These are phyloP conservation scores for Bostrychus sinensis DNA, from an alignment of 2,113 vertebrate genomes.

Conservation along the genomic window DNA sequence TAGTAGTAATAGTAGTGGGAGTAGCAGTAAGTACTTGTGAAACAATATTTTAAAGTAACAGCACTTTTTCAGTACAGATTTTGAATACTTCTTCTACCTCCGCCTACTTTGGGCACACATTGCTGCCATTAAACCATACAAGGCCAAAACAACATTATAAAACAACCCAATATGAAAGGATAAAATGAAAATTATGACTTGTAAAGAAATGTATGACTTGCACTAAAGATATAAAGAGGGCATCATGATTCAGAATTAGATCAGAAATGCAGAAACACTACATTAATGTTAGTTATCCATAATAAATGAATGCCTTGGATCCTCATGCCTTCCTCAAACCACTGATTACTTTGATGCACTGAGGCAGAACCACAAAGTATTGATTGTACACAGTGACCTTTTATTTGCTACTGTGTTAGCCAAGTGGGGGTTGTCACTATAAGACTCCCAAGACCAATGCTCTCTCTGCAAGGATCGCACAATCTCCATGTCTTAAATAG, in stretches of 20 bases:
- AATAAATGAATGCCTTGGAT: slow-evolving; percentile 20
- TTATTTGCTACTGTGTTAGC: slow-evolving; percentile 27
- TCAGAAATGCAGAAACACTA: too few species aligned
- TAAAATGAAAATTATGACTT: background rate
- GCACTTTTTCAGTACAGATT: too few species aligned
- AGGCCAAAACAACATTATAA: slow-evolving; percentile 39
- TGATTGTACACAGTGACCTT: slow-evolving; percentile 73
- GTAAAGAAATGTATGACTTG: background rate
- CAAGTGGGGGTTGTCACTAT: slow-evolving; percentile 40
- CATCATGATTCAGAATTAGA: background rate
- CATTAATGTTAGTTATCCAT: background rate
- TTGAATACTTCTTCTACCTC: too few species aligned
- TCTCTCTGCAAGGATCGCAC: slow-evolving; percentile 18
- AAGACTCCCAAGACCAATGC: slow-evolving; percentile 7
- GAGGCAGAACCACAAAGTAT: slow-evolving; percentile 60
- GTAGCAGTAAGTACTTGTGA: too few species aligned
- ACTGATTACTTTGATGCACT: slow-evolving; percentile 51
- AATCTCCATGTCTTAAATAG: slow-evolving; percentile 17
- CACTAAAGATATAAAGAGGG: background rate
- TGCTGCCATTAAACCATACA: slow-evolving; percentile 46
- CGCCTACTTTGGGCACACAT: slow-evolving; percentile 32
- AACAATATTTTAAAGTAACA: too few species aligned
- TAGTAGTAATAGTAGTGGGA: too few species aligned
- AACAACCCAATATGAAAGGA: slow-evolving; percentile 10
- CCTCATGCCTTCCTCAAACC: slow-evolving; percentile 26